Evolutionary conservation across 37 sponge, comb jelly and placozoan genomes (phyloP).

Genomic region (Tethya wilhelma): DNA sequence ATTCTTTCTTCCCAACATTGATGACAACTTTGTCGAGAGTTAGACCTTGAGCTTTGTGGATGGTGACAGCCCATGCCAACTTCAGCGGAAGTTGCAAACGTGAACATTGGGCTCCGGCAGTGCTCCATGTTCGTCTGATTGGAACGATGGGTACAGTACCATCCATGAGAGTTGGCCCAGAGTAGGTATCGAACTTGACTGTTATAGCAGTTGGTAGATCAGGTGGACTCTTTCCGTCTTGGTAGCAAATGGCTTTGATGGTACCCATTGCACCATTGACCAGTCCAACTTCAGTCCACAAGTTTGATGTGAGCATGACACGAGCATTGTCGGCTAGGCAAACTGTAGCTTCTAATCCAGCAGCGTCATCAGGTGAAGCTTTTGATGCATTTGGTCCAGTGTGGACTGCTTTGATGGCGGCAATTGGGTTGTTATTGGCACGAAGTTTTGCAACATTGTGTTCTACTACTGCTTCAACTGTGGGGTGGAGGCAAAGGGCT

Average conservation of each 20-base stretch:
- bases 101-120: neutral
- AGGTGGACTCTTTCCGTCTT: conserved; percentile 8
- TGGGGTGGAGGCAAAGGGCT: conserved; percentile 7
- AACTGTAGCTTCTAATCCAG: conserved; percentile 21
- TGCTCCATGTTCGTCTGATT: neutral
- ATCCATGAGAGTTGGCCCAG: too few relatives aligned
- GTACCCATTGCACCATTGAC: conserved; percentile 43
- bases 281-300: conserved; percentile 40
- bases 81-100: neutral
- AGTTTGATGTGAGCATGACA: too few relatives aligned
- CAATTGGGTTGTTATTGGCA: conserved; percentile 11
- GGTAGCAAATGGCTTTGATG: conserved; percentile 20
- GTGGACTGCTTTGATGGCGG: conserved; percentile 24
- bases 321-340: too few relatives aligned
- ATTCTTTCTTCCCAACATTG: too few relatives aligned
- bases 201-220: conserved; percentile 30
- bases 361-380: conserved; percentile 44
- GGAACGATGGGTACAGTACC: neutral
- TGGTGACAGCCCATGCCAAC: too few relatives aligned
- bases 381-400: conserved; percentile 17
- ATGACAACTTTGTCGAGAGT: too few relatives aligned
- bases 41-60: too few relatives aligned
- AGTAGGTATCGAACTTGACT: conserved; percentile 24
- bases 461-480: conserved; percentile 16
- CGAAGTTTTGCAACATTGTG: conserved; percentile 13